Conservation (phyloP, 2,797 vertebrate genomes). For the Lepilemur septentrionalis region DNA sequence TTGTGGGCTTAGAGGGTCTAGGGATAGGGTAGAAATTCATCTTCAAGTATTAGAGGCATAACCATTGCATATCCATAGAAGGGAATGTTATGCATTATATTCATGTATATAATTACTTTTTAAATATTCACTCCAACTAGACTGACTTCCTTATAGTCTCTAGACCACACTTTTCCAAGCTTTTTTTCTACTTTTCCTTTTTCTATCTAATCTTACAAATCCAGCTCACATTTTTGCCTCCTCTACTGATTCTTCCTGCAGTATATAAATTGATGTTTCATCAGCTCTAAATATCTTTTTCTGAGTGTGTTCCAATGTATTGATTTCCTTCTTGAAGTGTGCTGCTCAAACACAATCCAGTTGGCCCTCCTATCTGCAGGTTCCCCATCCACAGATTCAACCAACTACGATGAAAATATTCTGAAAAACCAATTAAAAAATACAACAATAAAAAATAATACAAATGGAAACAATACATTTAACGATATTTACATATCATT, state of each 20-base stretch:
- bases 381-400: not conserved
- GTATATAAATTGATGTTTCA: not conserved
- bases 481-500: not conserved
- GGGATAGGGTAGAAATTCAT: not conserved
- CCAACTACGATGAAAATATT: not conserved
- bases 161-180: not conserved
- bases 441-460: not conserved
- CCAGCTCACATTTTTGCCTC: not conserved
- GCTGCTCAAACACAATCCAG: not conserved
- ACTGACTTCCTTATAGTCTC: not conserved
- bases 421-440: not conserved
- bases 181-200: not conserved
- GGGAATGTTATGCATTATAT: not conserved
- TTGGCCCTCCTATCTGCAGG: not conserved
- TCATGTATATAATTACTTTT: not conserved
- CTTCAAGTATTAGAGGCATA: not conserved
- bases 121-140: not conserved
- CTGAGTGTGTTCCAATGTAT: not conserved
- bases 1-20: not conserved
- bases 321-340: slow-evolving; percentile 32
- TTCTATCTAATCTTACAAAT: not conserved
- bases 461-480: not conserved
- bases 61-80: not conserved
- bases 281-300: not conserved
- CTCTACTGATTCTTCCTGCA: not conserved